Conservation (phyloP, 2,797 vertebrate species). For the Gymnoscopelus microlampas region DNA sequence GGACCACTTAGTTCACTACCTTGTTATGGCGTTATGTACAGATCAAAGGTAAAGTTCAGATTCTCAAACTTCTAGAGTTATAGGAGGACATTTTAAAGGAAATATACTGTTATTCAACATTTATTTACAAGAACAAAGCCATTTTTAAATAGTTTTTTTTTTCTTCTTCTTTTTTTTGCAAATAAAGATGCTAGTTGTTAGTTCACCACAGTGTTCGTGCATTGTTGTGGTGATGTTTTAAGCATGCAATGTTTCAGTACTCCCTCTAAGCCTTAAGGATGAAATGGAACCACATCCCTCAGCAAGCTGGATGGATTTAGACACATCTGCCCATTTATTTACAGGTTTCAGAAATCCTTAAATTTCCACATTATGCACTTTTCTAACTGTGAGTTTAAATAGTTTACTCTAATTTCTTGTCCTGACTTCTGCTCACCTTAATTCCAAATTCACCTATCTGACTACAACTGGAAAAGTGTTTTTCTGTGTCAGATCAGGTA, state of each 20-base stretch:
- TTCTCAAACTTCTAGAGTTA: slow-evolving; percentile 19
- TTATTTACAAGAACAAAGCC: slow-evolving; percentile 66
- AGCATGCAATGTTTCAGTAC: slow-evolving; percentile 76
- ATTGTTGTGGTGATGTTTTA: slow-evolving; percentile 16
- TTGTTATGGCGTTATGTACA: slow-evolving; percentile 23
- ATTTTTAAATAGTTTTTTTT: slow-evolving; percentile 23
- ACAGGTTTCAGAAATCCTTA: not conserved
- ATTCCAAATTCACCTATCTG: not conserved
- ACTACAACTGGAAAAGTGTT: not conserved
- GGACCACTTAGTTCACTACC: slow-evolving; percentile 25
- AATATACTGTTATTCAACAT: slow-evolving; percentile 52
- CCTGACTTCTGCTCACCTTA: not conserved
- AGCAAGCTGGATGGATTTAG: slow-evolving; percentile 11
- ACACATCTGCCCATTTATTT: not conserved
- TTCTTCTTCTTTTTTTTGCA: slow-evolving; percentile 9
- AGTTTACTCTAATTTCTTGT: not conserved
- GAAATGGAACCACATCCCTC: slow-evolving; percentile 51
- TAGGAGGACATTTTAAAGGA: slow-evolving; percentile 43
- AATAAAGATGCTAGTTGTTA: slow-evolving; percentile 35
- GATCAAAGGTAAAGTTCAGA: not conserved
- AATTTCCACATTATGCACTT: not conserved
- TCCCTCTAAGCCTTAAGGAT: slow-evolving; percentile 73
- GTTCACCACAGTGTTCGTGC: slow-evolving; percentile 20
- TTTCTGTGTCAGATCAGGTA: not conserved
- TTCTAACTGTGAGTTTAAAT: not conserved